These are phyloP conservation scores for Pleuronectes platessa DNA, from an alignment of 2,113 vertebrate species.

Conservation along the genomic window DNA sequence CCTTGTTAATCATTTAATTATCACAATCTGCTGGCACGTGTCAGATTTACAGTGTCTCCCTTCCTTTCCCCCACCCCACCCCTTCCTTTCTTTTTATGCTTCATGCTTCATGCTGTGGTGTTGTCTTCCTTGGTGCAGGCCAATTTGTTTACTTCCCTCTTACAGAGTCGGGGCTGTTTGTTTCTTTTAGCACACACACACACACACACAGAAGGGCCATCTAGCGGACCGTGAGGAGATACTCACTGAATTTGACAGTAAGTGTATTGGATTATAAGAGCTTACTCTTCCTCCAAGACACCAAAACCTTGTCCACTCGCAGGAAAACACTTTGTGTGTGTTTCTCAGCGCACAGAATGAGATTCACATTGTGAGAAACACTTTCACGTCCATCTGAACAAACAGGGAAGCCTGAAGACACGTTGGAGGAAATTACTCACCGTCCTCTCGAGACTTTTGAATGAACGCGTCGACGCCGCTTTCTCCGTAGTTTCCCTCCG, in stretches of 20 bases:
- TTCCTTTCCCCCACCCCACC: background rate
- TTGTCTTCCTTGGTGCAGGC: background rate
- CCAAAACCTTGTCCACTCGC: background rate
- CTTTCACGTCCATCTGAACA: slow-evolving; percentile 13
- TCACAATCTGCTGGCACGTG: background rate
- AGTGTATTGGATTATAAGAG: background rate
- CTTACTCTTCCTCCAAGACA: background rate
- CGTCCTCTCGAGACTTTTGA: slow-evolving; percentile 94
- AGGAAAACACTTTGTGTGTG: background rate
- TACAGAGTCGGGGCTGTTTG: background rate
- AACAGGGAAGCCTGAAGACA: background rate
- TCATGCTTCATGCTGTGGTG: background rate
- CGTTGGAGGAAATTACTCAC: slow-evolving; percentile 81
- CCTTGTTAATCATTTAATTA: background rate
- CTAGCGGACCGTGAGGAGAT: background rate
- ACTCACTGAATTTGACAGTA: background rate
- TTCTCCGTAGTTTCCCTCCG: slow-evolving; percentile 95
- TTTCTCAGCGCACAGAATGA: background rate
- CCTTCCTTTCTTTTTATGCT: background rate
- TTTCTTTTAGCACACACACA: background rate
- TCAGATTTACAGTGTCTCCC: background rate
- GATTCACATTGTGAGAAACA: background rate
- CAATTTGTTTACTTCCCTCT: background rate
- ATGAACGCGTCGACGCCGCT: slow-evolving; percentile 96
- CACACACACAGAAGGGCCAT: background rate